Evolutionary conservation across 2,888 invertebrate species (phyloP).

Genomic region (Lymantria dispar): DNA sequence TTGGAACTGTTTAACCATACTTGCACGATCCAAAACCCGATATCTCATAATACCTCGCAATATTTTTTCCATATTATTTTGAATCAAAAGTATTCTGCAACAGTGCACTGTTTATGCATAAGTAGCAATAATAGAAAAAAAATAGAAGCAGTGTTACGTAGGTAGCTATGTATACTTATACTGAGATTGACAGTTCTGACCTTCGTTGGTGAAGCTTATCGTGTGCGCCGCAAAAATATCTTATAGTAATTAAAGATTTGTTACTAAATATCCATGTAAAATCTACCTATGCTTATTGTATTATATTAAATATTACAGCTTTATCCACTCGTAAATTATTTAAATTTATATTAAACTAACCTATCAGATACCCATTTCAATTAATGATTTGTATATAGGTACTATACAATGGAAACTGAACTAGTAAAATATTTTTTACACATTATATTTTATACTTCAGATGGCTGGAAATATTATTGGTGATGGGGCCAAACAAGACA

Average conservation of each 20-base stretch:
- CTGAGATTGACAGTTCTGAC: conserved; percentile 68
- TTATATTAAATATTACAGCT: no score
- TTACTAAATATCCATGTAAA: conserved; percentile 36
- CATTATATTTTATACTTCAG: conserved; percentile 26
- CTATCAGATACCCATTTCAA: no score
- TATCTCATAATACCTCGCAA: conserved; percentile 95
- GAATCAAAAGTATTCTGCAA: not conserved
- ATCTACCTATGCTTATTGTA: conserved; percentile 10
- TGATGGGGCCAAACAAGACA: conserved; percentile 49
- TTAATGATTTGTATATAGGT: no score
- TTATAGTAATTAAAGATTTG: conserved; percentile 32
- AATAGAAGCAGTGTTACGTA: not conserved
- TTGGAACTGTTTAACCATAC: conserved; percentile 96
- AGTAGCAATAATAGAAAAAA: not conserved
- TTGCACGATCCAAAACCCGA: conserved; percentile 89
- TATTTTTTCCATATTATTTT: conserved; percentile 89
- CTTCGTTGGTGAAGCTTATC: conserved; percentile 71
- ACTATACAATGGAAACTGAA: no score
- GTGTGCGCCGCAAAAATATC: conserved; percentile 23
- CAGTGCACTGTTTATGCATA: not conserved
- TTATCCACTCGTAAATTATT: no score
- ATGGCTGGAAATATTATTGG: conserved; percentile 64
- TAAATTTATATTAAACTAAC: no score
- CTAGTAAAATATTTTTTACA: no score
- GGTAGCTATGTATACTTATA: conserved; percentile 18